Evolutionary conservation across 2,113 vertebrate species (phyloP), one percentile per base, ranked within the genome.

Genomic region (Chloropsis hardwickii): DNA sequence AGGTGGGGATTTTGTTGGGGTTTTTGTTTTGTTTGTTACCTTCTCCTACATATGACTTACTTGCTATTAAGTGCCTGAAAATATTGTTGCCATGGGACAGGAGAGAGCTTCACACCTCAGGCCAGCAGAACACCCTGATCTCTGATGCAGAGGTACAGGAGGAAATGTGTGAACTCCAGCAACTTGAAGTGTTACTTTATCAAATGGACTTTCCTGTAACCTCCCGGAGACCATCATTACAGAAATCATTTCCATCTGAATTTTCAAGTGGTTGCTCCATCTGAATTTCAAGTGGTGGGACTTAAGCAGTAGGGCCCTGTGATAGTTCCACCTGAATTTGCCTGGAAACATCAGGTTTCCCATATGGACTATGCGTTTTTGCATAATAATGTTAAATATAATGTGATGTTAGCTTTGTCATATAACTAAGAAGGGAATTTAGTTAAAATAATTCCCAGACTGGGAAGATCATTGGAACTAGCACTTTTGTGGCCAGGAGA

Each of bases 161-260:
- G 35, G 71, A 94, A 95, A 94, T 47, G 85, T 94, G 97, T 89
- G 88, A 97, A 93, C 64, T 94, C 74, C 78, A 9, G 4, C 69
- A 73, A 81, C 0, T 2, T 57, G 72, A 83, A 95, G 91, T 90
- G 88, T 92, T 93, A 93, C 54, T 95, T 96, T 71, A 71, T 88
- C 90, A 90, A 77, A 88, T 90, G 92, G 88, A 44, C 78, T 90
- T 50, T 92, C 54, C 67, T 93, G 90, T 45, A 81, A 70, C 42
- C 90, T 96, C 78, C 79, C 44, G 67, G 94, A 93, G 60, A 93
- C 78, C 78, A 84, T 92, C 90, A 84, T 10, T 95, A 40, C n/a
- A 89, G 86, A 91, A 95, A 86, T 83, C 42, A 91, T 95, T 96
- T 95, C 88, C 78, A 94, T 71, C 81, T 95, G 78, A 91, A 58